A percentile compares a stretch with the other conserved stretches of the same genome.
phyloP scores from a whole-genome alignment of 2,113 vertebrate species.

The Cavia porcellus region DNA sequence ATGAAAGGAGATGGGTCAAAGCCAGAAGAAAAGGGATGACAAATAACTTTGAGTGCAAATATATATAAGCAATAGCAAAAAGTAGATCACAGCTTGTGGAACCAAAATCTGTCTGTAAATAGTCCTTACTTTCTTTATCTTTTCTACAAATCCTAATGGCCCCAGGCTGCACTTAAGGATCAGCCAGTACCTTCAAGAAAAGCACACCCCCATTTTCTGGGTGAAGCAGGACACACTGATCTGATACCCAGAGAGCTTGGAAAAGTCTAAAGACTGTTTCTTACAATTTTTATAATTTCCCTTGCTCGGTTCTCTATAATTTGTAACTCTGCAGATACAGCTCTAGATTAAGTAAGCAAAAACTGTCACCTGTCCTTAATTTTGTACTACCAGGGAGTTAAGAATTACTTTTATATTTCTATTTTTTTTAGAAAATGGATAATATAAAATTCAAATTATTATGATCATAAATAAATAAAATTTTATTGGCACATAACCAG shows the following conservation, averaged over 20 bases:
- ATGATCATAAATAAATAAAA: not conserved
- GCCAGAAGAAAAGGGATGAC: not conserved
- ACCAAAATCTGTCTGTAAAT: not conserved
- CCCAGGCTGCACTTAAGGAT: not conserved
- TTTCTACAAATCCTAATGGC: conserved; percentile 2
- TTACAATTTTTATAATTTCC: not conserved
- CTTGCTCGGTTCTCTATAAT: not conserved
- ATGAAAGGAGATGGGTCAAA: not conserved
- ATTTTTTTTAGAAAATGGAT: not conserved
- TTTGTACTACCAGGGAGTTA: not conserved
- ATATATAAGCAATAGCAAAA: conserved; percentile 50
- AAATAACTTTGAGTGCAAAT: conserved; percentile 32
- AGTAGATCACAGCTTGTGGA: not conserved
- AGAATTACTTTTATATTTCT: not conserved
- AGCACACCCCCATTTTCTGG: not conserved
- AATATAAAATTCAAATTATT: not conserved
- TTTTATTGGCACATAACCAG: not conserved
- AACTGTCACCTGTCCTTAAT: not conserved
- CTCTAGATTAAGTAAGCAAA: not conserved
- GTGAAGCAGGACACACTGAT: not conserved
- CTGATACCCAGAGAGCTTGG: not conserved
- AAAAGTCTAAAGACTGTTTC: not conserved
- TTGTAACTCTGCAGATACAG: not conserved
- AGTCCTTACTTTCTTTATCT: not conserved
- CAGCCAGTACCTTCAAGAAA: not conserved